A percentile compares a stretch with the other conserved stretches of the same genome.
Evolutionary conservation across 2,113 vertebrate genomes (phyloP).

Genomic region (Progne subis): DNA sequence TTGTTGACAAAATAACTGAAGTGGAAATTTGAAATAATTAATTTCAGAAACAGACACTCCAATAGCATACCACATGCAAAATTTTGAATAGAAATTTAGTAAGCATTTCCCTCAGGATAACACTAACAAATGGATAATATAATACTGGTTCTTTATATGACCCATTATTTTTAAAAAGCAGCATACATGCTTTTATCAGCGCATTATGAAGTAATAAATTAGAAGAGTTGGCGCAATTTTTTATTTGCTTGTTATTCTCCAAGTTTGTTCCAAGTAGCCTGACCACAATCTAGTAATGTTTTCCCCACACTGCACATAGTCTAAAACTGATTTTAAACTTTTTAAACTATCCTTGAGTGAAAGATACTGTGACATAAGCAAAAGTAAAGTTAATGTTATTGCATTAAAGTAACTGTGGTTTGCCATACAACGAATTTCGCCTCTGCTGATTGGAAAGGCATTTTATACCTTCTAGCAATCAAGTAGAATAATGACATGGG

Average conservation of each 20-base stretch:
- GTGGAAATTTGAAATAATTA: conserved; percentile 9
- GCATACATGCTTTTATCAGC: neutral
- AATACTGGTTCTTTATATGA: neutral
- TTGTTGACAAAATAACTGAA: neutral
- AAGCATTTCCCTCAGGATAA: neutral
- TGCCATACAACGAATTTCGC: neutral
- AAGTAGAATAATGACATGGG: neutral
- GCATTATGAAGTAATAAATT: neutral
- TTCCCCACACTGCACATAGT: neutral
- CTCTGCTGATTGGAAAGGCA: neutral
- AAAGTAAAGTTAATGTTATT: neutral
- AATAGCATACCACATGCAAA: neutral
- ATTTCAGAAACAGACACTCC: neutral
- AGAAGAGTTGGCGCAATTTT: neutral
- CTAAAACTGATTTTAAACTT: neutral
- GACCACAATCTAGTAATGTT: neutral
- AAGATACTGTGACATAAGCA: neutral
- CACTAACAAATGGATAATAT: neutral
- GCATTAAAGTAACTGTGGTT: neutral
- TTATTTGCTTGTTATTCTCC: neutral
- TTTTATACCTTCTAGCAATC: neutral
- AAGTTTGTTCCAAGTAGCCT: neutral
- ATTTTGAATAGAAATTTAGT: neutral
- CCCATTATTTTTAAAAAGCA: neutral
- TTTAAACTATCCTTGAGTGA: neutral